Base-by-base conservation (phyloP, 1,140 invertebrate genomes). In the Chrysopa pallens region DNA sequence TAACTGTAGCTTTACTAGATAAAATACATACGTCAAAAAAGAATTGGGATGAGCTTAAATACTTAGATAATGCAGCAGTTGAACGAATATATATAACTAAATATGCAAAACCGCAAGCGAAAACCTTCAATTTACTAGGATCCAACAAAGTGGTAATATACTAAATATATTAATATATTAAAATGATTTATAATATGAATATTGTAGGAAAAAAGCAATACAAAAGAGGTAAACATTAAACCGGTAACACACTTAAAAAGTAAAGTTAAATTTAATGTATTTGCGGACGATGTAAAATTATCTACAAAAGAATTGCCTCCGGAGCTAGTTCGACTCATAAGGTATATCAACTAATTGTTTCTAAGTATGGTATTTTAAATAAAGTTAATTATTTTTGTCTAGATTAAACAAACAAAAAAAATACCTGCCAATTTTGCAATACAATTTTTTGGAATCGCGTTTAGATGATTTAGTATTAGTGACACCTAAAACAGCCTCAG, bases 381-480 rank as follows among this genome's bases (percentile, higher is more conserved):
- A 53, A 8, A 51, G 50, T 37, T 47, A 44, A 35, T 49, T 47
- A 47, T 42, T 67, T 63, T 62, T 51, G n/a, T n/a, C n/a, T 52
- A 78, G 76, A 48, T 55, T 81, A 12, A 69, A 75, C 48, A 61
- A 66, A 29, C 69, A 74, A 36, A 67, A 66, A 15, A 73, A 78
- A 57, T 90, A 89, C 56, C 65, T 91, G 47, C 90, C 90, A 15
- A 77, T 93, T 46, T 54, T 91, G 0, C 76, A 78, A 48, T 77
- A 85, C 46, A 84, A 93, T 63, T 77, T 83, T 48, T 62, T 93
- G 1, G 82, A 81, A 57, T 80, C 77, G 33, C 69, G 86, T 38
- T 58, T 84, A 14, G 72, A 72, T 52, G 77, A 93, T 63, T 68
- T 92, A 27, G 64, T 77, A 47, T 63, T 73, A 46, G 62, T 84